Base-by-base conservation (phyloP, 2,113 vertebrate species). In the Chamaea fasciata region DNA sequence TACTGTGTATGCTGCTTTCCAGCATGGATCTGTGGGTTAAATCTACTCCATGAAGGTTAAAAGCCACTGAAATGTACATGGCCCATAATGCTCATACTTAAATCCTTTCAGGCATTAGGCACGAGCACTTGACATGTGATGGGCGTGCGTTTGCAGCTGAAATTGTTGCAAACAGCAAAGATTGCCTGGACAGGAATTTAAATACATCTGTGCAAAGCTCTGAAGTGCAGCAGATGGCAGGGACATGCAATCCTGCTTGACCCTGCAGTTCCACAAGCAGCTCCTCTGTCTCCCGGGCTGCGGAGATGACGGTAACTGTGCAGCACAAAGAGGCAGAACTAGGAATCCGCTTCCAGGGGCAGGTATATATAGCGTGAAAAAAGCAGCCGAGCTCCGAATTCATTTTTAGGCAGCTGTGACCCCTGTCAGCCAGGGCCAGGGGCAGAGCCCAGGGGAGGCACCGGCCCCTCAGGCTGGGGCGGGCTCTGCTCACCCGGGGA, bases 401-500 rank as follows among this genome's bases (percentile, higher is more conserved):
- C 0, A 6, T 21, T 39, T 64, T 10, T 4, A 17, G 44, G 65
- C 18, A 33, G 33, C 21, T 80, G 4, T 0, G 6, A 9, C 7
- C 20, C 10, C 19, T 15, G 39, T 26, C 17, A 5, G 22, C 0
- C 2, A 2, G 39, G 49, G 5, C 2, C 7, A 2, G 71, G 1
- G 7, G 46, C 23, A 14, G 42, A n/a, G 28, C 17, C 22, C 8
- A 4, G 22, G 27, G 30, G 30, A 6, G 42, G 62, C 7, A 14
- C 2, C 12, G 9, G 47, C 64, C 56, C 7, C 26, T 7, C 15
- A 2, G 12, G 42, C 31, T 1, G 22, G 0, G 1, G 1, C 1
- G 15, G 10, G 52, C 44, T 13, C 41, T 11, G 31, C 56, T 15
- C 11, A 4, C 0, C 7, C 0, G 2, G 3, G 9, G 9, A 0